phyloP scores from a whole-genome alignment of 2,888 invertebrate genomes.

The Spialia ferax region DNA sequence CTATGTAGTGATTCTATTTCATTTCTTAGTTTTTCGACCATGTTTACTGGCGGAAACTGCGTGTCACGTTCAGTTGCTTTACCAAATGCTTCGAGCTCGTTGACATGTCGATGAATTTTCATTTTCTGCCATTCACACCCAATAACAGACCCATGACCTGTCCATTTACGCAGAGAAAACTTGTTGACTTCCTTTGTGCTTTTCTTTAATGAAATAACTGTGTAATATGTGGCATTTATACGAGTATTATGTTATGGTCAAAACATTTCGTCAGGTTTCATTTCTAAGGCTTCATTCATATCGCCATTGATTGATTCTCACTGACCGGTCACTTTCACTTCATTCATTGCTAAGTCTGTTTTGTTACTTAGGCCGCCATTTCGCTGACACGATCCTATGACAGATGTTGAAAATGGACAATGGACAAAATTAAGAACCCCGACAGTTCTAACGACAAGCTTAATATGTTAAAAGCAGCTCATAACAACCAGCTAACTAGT shows the following conservation, averaged over 20 bases:
- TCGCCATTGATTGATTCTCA: slow-evolving; percentile 57
- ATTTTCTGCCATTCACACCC: slow-evolving; percentile 40
- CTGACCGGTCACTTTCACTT: slow-evolving; percentile 58
- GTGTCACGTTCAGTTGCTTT: slow-evolving; percentile 24
- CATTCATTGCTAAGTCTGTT: slow-evolving; percentile 44
- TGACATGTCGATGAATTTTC: slow-evolving; percentile 36
- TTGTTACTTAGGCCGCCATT: slow-evolving; percentile 27
- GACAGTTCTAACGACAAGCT: slow-evolving; percentile 15
- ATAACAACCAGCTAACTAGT: slow-evolving; percentile 4
- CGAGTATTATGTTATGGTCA: slow-evolving; percentile 49
- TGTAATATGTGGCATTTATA: slow-evolving; percentile 40
- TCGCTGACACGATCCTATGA: slow-evolving; percentile 25
- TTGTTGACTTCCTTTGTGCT: slow-evolving; percentile 50
- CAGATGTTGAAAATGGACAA: slow-evolving; percentile 31
- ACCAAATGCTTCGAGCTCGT: slow-evolving; percentile 12
- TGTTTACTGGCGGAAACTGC: slow-evolving; percentile 29
- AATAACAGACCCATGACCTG: slow-evolving; percentile 46
- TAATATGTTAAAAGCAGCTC: slow-evolving; percentile 15
- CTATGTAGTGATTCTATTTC: no score
- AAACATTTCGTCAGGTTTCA: slow-evolving; percentile 46
- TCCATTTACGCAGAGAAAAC: slow-evolving; percentile 60
- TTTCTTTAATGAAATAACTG: slow-evolving; percentile 41
- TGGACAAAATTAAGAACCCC: slow-evolving; percentile 25
- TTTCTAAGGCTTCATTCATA: slow-evolving; percentile 44
- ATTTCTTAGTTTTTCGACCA: slow-evolving; percentile 11